Evolutionary conservation across 2,113 vertebrate species (phyloP), one percentile per base, ranked within the genome.

Genomic region (Tympanuchus pallidicinctus): DNA sequence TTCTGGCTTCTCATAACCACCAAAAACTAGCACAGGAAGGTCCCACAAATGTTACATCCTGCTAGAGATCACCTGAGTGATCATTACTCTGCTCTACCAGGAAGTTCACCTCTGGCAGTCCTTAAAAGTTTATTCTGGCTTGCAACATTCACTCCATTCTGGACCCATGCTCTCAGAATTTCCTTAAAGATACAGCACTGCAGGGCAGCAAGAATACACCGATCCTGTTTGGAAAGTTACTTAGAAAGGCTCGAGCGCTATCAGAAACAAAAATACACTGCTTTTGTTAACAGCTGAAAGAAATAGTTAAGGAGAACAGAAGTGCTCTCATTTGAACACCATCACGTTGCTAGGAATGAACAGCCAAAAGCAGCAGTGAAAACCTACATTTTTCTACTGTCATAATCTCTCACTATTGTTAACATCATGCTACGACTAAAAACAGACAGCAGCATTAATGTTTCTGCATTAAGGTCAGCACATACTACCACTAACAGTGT

Each of bases 141-240:
- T 52, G 15, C 28, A 36, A 45, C 11, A 38, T 9, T 20, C n/a
- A 65, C 24, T 20, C 50, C 38, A 19, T 17, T 10, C 40, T 32
- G 45, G 10, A 67, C n/a, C 24, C 34, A 15, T 6, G 8, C 13
- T 18, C 40, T 42, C 24, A 4, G 4, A 2, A 67, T 25, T 47
- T 40, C 21, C 8, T 54, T 34, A 30, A 43, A 38, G 43, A 60
- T 20, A 24, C 65, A 70, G 21, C 1, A n/a, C 6, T 10, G 21
- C 7, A 15, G 21, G 36, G 78, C 59, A 82, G 43, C 1, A 1
- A 66, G 59, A 1, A 1, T 6, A 0, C 13, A 20, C 10, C 34
- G 9, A 11, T 18, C 15, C 17, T 61, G 30, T 27, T 71, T 66
- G 12, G 27, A 27, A 65, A 90, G 52, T 12, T 40, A 56, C 45